Conservation (phyloP, 2,797 vertebrate genomes). For the Orestias chungarensis region DNA sequence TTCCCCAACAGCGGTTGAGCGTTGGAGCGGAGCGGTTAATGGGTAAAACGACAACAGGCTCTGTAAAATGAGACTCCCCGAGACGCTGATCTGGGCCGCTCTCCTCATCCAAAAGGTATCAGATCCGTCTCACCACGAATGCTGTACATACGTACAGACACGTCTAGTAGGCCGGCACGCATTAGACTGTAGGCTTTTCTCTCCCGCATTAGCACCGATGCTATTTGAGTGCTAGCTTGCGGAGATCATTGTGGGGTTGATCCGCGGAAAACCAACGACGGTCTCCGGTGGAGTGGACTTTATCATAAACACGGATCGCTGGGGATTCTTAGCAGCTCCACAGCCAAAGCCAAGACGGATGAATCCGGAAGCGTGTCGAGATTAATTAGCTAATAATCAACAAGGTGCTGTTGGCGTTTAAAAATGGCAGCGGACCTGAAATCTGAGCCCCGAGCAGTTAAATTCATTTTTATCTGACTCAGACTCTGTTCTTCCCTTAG, state of each 20-base stretch:
- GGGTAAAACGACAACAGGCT: conserved; percentile 73
- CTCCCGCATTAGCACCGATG: conserved; percentile 54
- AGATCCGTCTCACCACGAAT: conserved; percentile 2
- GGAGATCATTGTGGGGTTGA: conserved; percentile 56
- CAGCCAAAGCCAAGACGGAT: too few relatives aligned
- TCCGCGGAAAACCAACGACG: conserved; percentile 29
- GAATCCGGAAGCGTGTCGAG: background rate
- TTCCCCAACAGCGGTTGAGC: conserved; percentile 45
- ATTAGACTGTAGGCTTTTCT: conserved; percentile 1
- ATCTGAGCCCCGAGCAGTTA: background rate
- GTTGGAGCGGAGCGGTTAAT: conserved; percentile 42
- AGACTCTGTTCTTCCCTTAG: background rate
- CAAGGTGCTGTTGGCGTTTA: background rate
- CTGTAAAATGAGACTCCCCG: conserved; percentile 73
- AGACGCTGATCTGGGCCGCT: conserved; percentile 73
- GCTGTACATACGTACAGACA: background rate
- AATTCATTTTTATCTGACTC: background rate
- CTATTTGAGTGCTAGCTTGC: conserved; percentile 73
- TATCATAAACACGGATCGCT: background rate
- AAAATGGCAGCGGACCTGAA: conserved; percentile 7
- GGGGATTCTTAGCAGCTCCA: background rate
- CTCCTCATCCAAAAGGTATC: conserved; percentile 78
- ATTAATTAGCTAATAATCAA: background rate
- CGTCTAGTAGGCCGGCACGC: too few relatives aligned
- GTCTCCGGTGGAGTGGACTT: conserved; percentile 9